Evolutionary conservation across 2,113 vertebrate genomes (phyloP).

Genomic region (Otocyon megalotis): DNA sequence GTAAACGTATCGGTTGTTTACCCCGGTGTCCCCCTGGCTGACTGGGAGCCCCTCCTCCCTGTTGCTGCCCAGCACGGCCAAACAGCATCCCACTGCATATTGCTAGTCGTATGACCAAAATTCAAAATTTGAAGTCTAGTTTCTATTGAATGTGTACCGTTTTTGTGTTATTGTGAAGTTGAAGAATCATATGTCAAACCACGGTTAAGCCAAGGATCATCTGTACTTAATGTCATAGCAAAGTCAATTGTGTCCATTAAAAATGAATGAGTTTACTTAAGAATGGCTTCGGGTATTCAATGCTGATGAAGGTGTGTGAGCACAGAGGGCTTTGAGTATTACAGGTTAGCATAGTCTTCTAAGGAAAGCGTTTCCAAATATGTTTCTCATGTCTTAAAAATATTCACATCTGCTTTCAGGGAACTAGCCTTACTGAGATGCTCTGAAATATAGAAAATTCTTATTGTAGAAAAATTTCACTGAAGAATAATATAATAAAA

Average conservation of each 20-base stretch:
- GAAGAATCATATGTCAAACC: neutral
- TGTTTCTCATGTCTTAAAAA: neutral
- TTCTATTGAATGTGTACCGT: neutral
- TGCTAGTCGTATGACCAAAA: neutral
- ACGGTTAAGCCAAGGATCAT: neutral
- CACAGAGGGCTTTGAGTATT: neutral
- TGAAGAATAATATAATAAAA: neutral
- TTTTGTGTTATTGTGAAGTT: neutral
- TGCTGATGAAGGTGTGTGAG: neutral
- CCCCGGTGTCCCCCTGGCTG: neutral
- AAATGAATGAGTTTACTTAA: constrained; percentile 31
- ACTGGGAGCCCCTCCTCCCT: neutral
- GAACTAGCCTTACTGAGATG: neutral
- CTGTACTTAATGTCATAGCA: constrained; percentile 30
- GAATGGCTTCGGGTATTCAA: neutral
- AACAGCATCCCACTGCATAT: neutral
- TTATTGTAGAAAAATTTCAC: constrained; percentile 19
- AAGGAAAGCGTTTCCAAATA: constrained; percentile 49
- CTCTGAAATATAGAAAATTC: neutral
- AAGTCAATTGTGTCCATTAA: constrained; percentile 8
- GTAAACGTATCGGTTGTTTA: neutral
- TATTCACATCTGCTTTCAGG: neutral
- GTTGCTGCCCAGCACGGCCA: neutral
- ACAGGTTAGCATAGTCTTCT: neutral
- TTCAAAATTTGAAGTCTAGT: neutral